These are phyloP conservation scores for Campylomormyrus numenius DNA, from an alignment of 2,113 vertebrate genomes.

Conservation along the genomic window DNA sequence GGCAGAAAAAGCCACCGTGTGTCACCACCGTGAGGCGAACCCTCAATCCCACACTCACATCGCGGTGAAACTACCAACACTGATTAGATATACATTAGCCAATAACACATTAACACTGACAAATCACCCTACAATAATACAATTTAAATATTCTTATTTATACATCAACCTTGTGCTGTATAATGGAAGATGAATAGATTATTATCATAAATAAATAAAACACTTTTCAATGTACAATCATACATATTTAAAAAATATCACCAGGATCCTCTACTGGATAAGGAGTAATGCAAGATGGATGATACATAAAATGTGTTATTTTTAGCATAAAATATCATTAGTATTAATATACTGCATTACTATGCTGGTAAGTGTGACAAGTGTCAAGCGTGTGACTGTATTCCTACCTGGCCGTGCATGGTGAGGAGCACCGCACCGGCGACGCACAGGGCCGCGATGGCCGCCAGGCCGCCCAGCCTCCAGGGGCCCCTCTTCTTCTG, in stretches of 20 bases:
- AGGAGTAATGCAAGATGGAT: background rate
- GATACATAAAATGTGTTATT: background rate
- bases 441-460: constrained; percentile 41
- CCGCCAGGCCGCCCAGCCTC: constrained; percentile 15
- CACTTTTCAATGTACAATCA: background rate
- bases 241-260: background rate
- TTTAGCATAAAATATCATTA: background rate
- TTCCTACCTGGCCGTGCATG: constrained; percentile 38
- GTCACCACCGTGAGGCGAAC: background rate
- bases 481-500: background rate
- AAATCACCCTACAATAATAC: background rate
- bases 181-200: background rate
- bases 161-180: background rate
- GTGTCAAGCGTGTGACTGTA: background rate
- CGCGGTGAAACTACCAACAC: background rate
- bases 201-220: background rate
- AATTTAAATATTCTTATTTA: background rate
- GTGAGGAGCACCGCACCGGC: constrained; percentile 34
- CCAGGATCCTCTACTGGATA: background rate
- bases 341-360: background rate
- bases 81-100: background rate
- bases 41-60: background rate
- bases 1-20: background rate
- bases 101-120: background rate
- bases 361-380: background rate